phyloP scores from a whole-genome alignment of 2,888 invertebrate species.

The Troilus luridus region DNA sequence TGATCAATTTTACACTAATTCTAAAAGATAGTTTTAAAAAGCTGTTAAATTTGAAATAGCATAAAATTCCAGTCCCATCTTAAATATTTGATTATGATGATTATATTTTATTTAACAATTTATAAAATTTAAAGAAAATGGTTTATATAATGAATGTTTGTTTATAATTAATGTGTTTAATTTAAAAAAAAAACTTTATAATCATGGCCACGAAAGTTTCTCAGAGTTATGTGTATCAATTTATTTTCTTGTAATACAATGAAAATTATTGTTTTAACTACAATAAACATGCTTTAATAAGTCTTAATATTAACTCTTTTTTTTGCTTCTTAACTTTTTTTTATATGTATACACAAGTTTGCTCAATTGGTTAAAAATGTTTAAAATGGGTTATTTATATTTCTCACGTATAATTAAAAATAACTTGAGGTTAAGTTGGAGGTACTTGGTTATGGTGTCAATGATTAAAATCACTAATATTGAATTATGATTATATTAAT shows the following conservation, averaged over 20 bases:
- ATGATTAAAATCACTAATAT: not conserved
- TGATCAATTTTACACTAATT: too few relatives aligned
- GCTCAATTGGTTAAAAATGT: not conserved
- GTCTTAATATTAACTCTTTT: not conserved
- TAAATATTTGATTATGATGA: too few relatives aligned
- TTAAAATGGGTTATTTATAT: not conserved
- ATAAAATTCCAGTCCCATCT: too few relatives aligned
- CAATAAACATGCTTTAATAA: conserved; percentile 15
- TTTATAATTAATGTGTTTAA: too few relatives aligned
- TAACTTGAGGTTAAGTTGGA: not conserved
- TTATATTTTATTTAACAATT: too few relatives aligned
- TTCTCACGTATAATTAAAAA: not conserved
- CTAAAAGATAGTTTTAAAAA: too few relatives aligned
- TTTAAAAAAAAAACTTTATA: too few relatives aligned
- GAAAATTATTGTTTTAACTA: not conserved
- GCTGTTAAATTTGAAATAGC: too few relatives aligned
- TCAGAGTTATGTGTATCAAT: not conserved
- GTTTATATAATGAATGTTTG: too few relatives aligned
- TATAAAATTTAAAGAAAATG: too few relatives aligned
- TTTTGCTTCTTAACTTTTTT: not conserved
- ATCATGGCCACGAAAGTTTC: not conserved
- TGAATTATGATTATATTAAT: too few relatives aligned
- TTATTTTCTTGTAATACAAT: not conserved
- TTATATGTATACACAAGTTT: not conserved
- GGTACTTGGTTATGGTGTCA: not conserved